Percentiles rank a stretch among this genome's conserved stretches.
These are phyloP conservation scores for Notodromas monacha DNA, from an alignment of 2,888 invertebrate species.

Conservation along the genomic window DNA sequence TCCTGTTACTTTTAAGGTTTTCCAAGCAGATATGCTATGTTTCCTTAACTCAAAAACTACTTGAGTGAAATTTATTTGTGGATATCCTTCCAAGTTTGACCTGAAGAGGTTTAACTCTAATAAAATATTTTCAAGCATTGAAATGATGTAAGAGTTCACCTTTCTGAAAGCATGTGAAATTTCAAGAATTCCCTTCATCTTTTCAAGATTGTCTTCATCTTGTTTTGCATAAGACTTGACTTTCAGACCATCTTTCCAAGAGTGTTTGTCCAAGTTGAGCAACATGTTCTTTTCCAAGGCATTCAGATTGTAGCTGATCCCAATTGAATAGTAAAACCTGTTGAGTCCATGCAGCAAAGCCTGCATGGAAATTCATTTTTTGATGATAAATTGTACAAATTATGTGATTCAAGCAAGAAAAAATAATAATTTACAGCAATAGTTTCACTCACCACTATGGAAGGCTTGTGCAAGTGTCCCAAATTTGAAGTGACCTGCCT, in stretches of 20 bases:
- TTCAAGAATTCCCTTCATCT: conserved; percentile 8
- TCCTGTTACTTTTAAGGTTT: too few species aligned
- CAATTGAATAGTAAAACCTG: conserved; percentile 94
- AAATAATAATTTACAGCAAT: neutral
- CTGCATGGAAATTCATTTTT: conserved; percentile 18
- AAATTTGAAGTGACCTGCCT: conserved; percentile 93
- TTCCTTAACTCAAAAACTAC: too few species aligned
- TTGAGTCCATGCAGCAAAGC: conserved; percentile 94
- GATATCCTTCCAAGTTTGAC: too few species aligned
- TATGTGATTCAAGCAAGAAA: neutral
- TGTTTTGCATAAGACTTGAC: conserved; percentile 65
- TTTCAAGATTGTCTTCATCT: too few species aligned
- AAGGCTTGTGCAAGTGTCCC: conserved; percentile 91
- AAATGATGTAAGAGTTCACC: too few species aligned
- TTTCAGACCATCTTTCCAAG: conserved; percentile 85
- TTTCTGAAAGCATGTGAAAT: conserved; percentile 12
- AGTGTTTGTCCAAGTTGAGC: conserved; percentile 87
- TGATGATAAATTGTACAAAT: neutral
- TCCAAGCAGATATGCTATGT: too few species aligned
- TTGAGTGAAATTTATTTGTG: too few species aligned
- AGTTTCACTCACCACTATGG: conserved; percentile 36
- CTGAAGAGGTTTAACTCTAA: too few species aligned
- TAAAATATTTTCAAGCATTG: too few species aligned
- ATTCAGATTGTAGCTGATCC: conserved; percentile 95
- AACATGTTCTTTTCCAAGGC: conserved; percentile 98